Evolutionary conservation across 2,888 invertebrate species (phyloP), one percentile per base, ranked within the genome.

Genomic region (Trichopria drosophilae): DNA sequence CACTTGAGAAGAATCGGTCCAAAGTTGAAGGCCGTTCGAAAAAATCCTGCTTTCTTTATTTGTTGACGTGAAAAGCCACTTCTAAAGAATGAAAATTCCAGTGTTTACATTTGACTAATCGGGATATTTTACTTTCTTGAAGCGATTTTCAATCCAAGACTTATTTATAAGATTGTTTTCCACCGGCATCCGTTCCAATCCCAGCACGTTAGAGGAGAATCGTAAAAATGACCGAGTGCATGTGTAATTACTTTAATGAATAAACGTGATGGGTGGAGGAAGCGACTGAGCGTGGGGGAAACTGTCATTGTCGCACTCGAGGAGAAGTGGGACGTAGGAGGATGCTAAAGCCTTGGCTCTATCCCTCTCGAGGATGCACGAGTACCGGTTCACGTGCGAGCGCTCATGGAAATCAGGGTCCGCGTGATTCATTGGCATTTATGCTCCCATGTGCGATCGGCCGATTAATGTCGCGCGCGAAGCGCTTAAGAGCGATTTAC

Each of bases 301-400:
- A n/a, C n/a, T 28, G 34, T 39, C 20, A 23, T 12, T 15, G 32
- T n/a, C n/a, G n/a, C 24, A n/a, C 18, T 13, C 9, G 31, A 18
- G n/a, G 37, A 24, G 42, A 47, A 20, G 44, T 42, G 43, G 51
- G 53, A 53, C 56, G 61, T 58, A 57, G 59, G 53, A 58, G 58
- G 57, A 59, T 59, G 66, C 62, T 65, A 66, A 51, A 63, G 59
- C 67, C 67, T 67, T 66, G 65, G 63, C 62, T 61, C 61, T 58
- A 59, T 61, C 64, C 55, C 61, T 57, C 51, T 47, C 41, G 43
- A 46, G 24, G 28, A 47, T 49, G 29, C 28, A 44, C 12, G 23
- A 44, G 46, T 35, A 50, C 31, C 49, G 36, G 35, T 44, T 52
- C 58, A 39, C 52, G 57, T 52, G 51, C 49, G 49, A 49, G 48